phyloP scores from a whole-genome alignment of 2,888 invertebrate species.

The Drosophila pegasa region DNA sequence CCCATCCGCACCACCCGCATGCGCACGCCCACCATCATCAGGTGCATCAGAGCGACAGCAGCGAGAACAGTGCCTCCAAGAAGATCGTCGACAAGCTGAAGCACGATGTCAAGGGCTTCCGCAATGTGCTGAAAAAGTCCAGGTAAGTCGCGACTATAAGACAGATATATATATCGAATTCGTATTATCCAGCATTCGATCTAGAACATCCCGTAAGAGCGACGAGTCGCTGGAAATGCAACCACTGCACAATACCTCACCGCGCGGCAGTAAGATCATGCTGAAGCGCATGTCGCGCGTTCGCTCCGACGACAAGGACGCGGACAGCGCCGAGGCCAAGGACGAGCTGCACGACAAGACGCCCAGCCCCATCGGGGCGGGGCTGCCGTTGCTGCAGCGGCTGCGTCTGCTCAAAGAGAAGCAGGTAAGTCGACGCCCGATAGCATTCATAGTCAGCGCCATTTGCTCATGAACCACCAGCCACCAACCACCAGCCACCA shows the following conservation, averaged over 20 bases:
- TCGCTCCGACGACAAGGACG: constrained; percentile 89
- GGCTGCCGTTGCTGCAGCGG: constrained; percentile 91
- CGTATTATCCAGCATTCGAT: neutral
- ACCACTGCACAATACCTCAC: constrained; percentile 86
- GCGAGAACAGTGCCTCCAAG: constrained; percentile 88
- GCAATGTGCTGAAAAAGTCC: constrained; percentile 87
- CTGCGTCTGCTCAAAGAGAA: constrained; percentile 93
- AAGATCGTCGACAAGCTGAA: constrained; percentile 93
- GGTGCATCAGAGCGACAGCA: constrained; percentile 81
- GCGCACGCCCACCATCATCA: constrained; percentile 60
- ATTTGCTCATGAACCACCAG: constrained; percentile 16
- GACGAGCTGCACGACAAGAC: constrained; percentile 86
- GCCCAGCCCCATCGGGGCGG: constrained; percentile 92
- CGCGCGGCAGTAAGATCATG: constrained; percentile 86
- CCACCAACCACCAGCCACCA: constrained; percentile 9
- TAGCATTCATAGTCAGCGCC: constrained; percentile 15
- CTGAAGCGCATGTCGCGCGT: constrained; percentile 91
- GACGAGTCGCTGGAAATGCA: constrained; percentile 90
- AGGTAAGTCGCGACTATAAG: constrained; percentile 84
- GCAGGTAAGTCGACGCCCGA: constrained; percentile 86
- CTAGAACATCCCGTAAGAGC: constrained; percentile 78
- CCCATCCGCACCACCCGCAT: constrained; percentile 62
- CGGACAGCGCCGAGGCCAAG: constrained; percentile 85
- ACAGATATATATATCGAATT: neutral
- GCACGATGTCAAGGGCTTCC: constrained; percentile 92